Evolutionary conservation across 2,888 invertebrate species (phyloP).

Genomic region (Hymenopus coronatus): DNA sequence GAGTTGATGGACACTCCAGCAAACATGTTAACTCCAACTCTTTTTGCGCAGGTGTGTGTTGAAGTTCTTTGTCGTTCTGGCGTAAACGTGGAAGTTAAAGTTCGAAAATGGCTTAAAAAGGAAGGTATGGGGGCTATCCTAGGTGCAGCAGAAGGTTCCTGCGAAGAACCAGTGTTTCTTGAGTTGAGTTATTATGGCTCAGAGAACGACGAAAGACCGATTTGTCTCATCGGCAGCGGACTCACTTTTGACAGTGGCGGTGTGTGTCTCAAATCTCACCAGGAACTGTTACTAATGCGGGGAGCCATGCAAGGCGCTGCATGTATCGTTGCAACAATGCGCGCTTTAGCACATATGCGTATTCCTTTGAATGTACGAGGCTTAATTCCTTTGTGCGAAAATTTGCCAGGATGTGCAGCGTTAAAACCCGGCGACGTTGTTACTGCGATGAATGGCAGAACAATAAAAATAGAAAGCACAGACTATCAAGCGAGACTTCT

Average conservation of each 20-base stretch:
- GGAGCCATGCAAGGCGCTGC: constrained; percentile 74
- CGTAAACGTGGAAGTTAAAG: constrained; percentile 51
- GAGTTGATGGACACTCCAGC: constrained; percentile 77
- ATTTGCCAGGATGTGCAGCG: constrained; percentile 65
- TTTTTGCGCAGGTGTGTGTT: constrained; percentile 58
- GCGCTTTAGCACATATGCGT: constrained; percentile 55
- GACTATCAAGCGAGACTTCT: constrained; percentile 67
- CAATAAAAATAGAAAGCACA: constrained; percentile 69
- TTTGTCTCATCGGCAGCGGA: constrained; percentile 64
- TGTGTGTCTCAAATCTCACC: constrained; percentile 64
- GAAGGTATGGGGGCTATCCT: constrained; percentile 67
- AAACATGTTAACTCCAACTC: constrained; percentile 74
- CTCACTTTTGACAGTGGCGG: constrained; percentile 72
- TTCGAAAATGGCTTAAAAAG: constrained; percentile 59
- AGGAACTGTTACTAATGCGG: constrained; percentile 66
- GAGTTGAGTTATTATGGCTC: constrained; percentile 59
- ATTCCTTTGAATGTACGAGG: constrained; percentile 59
- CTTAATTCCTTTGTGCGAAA: constrained; percentile 65
- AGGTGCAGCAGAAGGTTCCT: constrained; percentile 62
- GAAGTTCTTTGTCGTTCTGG: constrained; percentile 46
- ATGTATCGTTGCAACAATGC: constrained; percentile 57
- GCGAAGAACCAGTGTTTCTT: constrained; percentile 61
- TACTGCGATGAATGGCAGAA: constrained; percentile 68
- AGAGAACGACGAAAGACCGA: constrained; percentile 47
- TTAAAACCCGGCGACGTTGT: constrained; percentile 70